Base-by-base conservation (phyloP, 2,888 invertebrate genomes). In the Chorisops tibialis region DNA sequence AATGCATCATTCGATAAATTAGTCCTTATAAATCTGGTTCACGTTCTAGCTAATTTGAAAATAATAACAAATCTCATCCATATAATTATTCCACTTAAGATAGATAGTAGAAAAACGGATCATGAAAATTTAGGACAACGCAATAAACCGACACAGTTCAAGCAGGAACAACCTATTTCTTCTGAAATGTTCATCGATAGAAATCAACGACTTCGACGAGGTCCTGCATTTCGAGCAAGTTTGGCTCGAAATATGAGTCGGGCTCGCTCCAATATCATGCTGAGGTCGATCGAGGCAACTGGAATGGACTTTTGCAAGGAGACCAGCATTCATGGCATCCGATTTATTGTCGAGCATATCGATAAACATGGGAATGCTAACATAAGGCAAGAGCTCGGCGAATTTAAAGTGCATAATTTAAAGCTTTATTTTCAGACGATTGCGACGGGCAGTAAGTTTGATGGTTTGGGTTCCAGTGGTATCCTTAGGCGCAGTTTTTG, bases 311-410 rank as follows among this genome's bases (percentile, higher is more conserved):
- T 69, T 49, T 71, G 71, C 47, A 67, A 66, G 12, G 67, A 69
- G 16, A 68, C 70, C 3, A 66, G 66, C 12, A 49, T 71, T 11
- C 71, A 71, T 45, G 71, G 71, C 4, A 66, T 69, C n/a, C 66
- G 67, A 37, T 68, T 69, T 43, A 66, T 70, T 9, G 66, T 68
- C 2, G 68, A 67, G 35, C 61, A 65, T 43, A 67, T 67, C 37
- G 67, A 67, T 21, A 65, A 66, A 12, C 24, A 62, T 5, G 60
- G 59, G 1, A 67, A 66, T 37, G 50, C 63, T 6, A 56, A 62
- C 18, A 21, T 66, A 6, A 68, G 68, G 70, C 45, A n/a, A n/a
- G n/a, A n/a, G n/a, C n/a, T n/a, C n/a, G n/a, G n/a, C n/a, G n/a
- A n/a, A n/a, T n/a, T n/a, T 51, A 51, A 59, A 48, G 35, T 62